Base-by-base conservation (phyloP, 2,113 vertebrate species). In the Hepsetus odoe region DNA sequence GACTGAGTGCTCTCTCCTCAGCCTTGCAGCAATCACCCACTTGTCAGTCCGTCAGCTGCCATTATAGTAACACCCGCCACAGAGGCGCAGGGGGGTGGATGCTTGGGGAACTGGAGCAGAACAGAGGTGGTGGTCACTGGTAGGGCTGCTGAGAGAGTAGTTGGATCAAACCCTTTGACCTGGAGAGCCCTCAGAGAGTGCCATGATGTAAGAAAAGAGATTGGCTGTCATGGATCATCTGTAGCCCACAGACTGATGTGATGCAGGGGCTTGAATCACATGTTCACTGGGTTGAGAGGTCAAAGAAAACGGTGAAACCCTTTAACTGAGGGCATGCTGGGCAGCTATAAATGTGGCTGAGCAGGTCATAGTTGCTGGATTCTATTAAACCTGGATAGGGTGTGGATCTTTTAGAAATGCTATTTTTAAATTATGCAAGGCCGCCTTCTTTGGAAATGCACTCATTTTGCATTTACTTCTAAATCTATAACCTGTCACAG, bases 21-120 rank as follows among this genome's bases (percentile, higher is more conserved):
- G 80, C 85, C 82, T 83, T 77, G 74, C 85, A 86, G 88, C 83
- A 89, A 88, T 91, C 87, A 85, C 81, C 53, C 81, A 77, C 83
- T 88, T 89, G 88, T 89, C 86, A 83, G 82, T 85, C 86, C 87
- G 87, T 92, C 91, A 89, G 83, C 83, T 77, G 83, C 85, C 85
- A 88, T 93, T 88, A 91, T 77, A 74, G 78, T 87, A 85, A 81
- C 82, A 72, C 72, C 82, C 76, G n/a, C 85, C 49, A 71, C 38
- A 65, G 69, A 53, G 74, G 75, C 55, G 84, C 88, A 80, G 64
- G 74, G 77, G 77, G 84, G 79, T 66, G 80, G 46, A 79, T 80
- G 62, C 80, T 84, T 75, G 58, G 67, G 70, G 87, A 87, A 89
- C 83, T 88, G 82, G 86, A 85, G 83, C 86, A 87, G 82, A 87